These are phyloP conservation scores for Teleopsis dalmanni DNA, from an alignment of 1,140 invertebrate genomes.

Conservation along the genomic window DNA sequence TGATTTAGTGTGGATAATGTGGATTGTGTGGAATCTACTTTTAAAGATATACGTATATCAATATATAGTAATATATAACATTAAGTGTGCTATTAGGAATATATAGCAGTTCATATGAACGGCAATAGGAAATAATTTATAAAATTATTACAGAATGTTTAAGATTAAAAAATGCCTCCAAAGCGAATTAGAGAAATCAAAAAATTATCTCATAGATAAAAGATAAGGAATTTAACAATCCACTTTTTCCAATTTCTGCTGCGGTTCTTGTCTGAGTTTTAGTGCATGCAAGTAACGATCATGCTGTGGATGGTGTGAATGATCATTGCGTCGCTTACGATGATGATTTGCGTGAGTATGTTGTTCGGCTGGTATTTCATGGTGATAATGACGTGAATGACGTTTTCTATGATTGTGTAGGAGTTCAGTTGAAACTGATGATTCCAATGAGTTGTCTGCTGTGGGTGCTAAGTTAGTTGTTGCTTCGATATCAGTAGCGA, in stretches of 20 bases:
- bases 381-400: constrained; percentile 18
- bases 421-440: constrained; percentile 13
- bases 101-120: too few relatives aligned
- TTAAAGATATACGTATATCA: background rate
- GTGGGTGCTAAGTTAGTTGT: constrained; percentile 27
- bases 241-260: too few relatives aligned
- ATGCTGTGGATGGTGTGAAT: background rate
- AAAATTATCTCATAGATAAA: background rate
- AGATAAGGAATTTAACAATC: too few relatives aligned
- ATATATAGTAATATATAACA: background rate
- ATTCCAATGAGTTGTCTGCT: constrained; percentile 31
- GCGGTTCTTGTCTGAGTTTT: background rate
- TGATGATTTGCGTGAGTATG: constrained; percentile 17
- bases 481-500: constrained; percentile 16
- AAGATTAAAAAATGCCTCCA: background rate
- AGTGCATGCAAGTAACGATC: background rate
- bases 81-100: too few relatives aligned
- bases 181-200: background rate
- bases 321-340: constrained; percentile 12
- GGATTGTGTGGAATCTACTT: too few relatives aligned
- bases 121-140: too few relatives aligned
- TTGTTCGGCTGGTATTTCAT: background rate
- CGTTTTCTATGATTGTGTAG: constrained; percentile 22
- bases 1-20: too few relatives aligned
- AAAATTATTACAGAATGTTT: background rate